Evolutionary conservation across 2,797 vertebrate genomes (phyloP).

Genomic region (Borostomias antarcticus): DNA sequence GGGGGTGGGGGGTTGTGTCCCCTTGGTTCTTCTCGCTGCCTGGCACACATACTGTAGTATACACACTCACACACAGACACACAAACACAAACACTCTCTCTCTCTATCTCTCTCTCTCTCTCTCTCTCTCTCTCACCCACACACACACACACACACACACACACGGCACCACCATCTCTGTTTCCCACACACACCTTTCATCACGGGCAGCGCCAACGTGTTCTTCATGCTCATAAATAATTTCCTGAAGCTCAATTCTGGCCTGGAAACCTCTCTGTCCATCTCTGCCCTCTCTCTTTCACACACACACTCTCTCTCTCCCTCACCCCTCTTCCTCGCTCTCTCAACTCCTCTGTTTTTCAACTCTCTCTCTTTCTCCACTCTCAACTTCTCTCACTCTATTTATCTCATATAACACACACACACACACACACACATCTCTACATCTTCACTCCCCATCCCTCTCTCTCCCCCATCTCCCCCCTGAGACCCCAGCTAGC

Average conservation of each 20-base stretch:
- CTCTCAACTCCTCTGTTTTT: conserved; percentile 29
- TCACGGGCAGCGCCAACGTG: conserved; percentile 71
- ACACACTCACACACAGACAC: conserved; percentile 28
- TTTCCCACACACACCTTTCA: conserved; percentile 60
- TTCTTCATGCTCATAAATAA: conserved; percentile 77
- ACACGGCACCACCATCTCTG: conserved; percentile 3
- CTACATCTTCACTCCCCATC: conserved; percentile 48
- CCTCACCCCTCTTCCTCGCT: conserved; percentile 56
- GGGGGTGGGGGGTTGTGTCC: conserved; percentile 48
- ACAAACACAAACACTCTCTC: background rate
- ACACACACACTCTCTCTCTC: conserved; percentile 47
- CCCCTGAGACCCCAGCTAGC: background rate
- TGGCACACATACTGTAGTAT: conserved; percentile 28
- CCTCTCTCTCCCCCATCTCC: conserved; percentile 46
- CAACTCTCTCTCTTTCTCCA: conserved; percentile 36
- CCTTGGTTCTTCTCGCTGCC: conserved; percentile 64
- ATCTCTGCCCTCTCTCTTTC: conserved; percentile 57
- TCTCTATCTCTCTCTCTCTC: no score
- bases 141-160: conserved; percentile 12
- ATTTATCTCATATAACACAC: conserved; percentile 56
- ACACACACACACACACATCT: conserved; percentile 37
- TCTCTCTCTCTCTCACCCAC: conserved; percentile 58
- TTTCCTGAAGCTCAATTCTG: conserved; percentile 78
- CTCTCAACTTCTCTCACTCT: conserved; percentile 24
- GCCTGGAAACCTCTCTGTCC: conserved; percentile 78